Evolutionary conservation across 2,113 vertebrate species (phyloP), one percentile per base, ranked within the genome.

Genomic region (Clupea harengus): DNA sequence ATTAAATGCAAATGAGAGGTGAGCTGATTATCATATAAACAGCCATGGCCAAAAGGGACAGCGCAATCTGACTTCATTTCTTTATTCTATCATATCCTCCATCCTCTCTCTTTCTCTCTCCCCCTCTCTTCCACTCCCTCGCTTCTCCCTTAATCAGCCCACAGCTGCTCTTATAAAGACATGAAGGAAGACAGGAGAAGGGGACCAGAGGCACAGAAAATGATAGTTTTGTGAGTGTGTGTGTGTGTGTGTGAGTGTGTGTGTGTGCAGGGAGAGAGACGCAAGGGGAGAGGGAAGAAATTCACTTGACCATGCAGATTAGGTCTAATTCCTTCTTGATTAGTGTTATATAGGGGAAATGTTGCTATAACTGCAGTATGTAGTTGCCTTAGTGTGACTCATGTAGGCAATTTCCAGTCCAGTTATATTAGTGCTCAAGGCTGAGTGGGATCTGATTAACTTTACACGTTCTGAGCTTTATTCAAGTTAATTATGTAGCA

Each of bases 11-110:
- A 95, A 95, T 95, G 92, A 93, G 89, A 89, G 86, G 75, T n/a
- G 88, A 90, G 89, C 92, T 93, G 93, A 95, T 95, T 95, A 95
- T 92, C 94, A 95, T 95, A 95, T 94, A 95, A 95, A 94, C 89
- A 91, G 88, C 92, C 88, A 86, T 89, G 86, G 92, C 93, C 92
- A 89, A 83, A 88, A 90, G 93, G 92, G 88, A 85, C 60, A 81
- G 90, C 88, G 86, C 89, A 88, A 86, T 85, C 86, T 86, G 75
- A 82, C 83, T 90, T 94, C 90, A 94, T 93, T 94, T 93, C 93
- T 94, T 94, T 93, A 92, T 94, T 94, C 93, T 39, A 88, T 92
- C 87, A 87, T 86, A 88, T 93, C 92, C 64, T 72, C 64, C 25
- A 25, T 72, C 64, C 64, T 32, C 25, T 72, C 28, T 72, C 10